Evolutionary conservation across 1,140 invertebrate genomes (phyloP).

Genomic region (Papilio aristodemus): DNA sequence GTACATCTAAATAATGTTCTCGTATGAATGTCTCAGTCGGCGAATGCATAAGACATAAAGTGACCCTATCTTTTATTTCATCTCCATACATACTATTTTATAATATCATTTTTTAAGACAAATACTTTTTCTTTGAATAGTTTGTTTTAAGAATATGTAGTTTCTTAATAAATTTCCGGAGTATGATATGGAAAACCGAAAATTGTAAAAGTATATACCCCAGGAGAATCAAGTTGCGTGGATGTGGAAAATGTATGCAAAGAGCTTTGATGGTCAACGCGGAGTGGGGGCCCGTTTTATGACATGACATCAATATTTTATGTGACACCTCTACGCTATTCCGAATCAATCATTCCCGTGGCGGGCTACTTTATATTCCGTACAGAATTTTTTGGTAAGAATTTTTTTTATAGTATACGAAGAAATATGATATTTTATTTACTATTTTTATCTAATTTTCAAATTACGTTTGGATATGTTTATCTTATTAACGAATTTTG

Average conservation of each 20-base stretch:
- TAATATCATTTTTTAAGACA: no score
- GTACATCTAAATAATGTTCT: no score
- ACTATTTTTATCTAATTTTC: no score
- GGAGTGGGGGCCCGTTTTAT: slow-evolving; percentile 47
- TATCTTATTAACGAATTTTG: no score
- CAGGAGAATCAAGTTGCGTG: slow-evolving; percentile 49
- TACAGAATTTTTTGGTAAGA: slow-evolving; percentile 33
- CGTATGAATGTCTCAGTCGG: no score
- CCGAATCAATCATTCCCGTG: slow-evolving; percentile 58
- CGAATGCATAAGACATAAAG: no score
- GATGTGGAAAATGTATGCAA: slow-evolving; percentile 52
- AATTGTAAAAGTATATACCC: slow-evolving; percentile 26
- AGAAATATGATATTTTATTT: slow-evolving; percentile 25
- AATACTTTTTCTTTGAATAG: no score
- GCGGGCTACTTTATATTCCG: slow-evolving; percentile 50
- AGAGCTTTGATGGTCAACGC: slow-evolving; percentile 52
- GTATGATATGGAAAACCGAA: not conserved
- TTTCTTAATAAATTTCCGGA: not conserved
- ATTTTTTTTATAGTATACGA: slow-evolving; percentile 18
- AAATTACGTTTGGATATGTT: no score
- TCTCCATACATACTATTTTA: no score
- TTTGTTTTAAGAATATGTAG: not conserved
- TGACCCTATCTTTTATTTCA: no score
- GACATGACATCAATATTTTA: slow-evolving; percentile 61
- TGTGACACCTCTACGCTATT: slow-evolving; percentile 51